Percentiles rank a stretch among this genome's conserved stretches.
These are phyloP conservation scores for Plemyria rubiginata DNA, from an alignment of 2,888 invertebrate genomes.

Conservation along the genomic window DNA sequence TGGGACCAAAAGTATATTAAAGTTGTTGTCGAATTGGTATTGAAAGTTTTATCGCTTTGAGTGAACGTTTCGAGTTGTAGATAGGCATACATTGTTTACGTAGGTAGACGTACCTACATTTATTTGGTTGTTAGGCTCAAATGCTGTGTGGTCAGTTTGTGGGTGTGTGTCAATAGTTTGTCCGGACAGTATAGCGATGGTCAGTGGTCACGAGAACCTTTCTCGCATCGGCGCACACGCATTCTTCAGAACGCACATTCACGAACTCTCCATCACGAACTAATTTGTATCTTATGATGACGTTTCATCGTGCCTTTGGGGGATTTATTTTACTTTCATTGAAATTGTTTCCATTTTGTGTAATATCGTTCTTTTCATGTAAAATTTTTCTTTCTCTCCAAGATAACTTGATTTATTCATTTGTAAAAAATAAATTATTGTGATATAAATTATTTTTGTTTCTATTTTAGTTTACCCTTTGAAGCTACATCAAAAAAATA, in stretches of 20 bases:
- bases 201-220: slow-evolving; percentile 11
- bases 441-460: slow-evolving; percentile 71
- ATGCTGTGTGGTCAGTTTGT: slow-evolving; percentile 42
- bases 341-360: slow-evolving; percentile 38
- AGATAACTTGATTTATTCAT: slow-evolving; percentile 78
- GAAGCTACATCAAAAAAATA: too few species aligned
- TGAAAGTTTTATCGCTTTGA: slow-evolving; percentile 74
- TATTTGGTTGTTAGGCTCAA: slow-evolving; percentile 66
- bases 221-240: slow-evolving; percentile 23
- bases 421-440: slow-evolving; percentile 85
- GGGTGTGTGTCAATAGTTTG: slow-evolving; percentile 21
- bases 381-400: slow-evolving; percentile 58
- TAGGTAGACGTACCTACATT: slow-evolving; percentile 50
- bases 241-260: slow-evolving; percentile 22
- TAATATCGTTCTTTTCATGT: slow-evolving; percentile 39
- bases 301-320: slow-evolving; percentile 41
- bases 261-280: slow-evolving; percentile 32
- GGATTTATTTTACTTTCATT: slow-evolving; percentile 41
- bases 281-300: slow-evolving; percentile 47
- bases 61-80: slow-evolving; percentile 74
- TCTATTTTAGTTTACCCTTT: slow-evolving; percentile 6
- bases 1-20: slow-evolving; percentile 78
- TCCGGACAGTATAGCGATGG: slow-evolving; percentile 15
- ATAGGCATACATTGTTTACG: slow-evolving; percentile 66
- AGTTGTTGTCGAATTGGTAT: slow-evolving; percentile 65